Base-by-base conservation (phyloP, 2,888 invertebrate genomes). In the Bugula neritina region DNA sequence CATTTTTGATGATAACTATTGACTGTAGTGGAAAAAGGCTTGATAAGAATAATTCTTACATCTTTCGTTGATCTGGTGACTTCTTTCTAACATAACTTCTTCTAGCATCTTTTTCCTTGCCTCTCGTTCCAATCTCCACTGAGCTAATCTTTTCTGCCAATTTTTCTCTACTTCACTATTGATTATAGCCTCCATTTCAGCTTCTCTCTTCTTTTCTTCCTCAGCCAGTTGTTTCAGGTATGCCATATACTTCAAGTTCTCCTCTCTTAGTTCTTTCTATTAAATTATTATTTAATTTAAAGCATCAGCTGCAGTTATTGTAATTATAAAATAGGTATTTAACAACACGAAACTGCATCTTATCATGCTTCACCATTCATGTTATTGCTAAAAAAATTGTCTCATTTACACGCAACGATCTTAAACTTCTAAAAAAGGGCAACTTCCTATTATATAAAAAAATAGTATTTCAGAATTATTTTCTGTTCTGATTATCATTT, bases 141-240 rank as follows among this genome's bases (percentile, higher is more conserved):
- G 80, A 10, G 78, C 77, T 2, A 82, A 75, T 54, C 81, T 79
- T 75, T 81, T 83, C 77, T 84, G 81, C 83, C 83, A 83, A 75
- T 78, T 80, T 71, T 81, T 79, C 76, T 84, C 82, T 34, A 82
- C 79, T 74, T 84, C 83, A 54, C 75, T 76, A 54, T 82, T 78
- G 58, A 81, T 79, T 69, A 83, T 74, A 2, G 73, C 73, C 72
- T 84, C 83, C 23, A 83, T 77, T 72, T 83, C 81, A 21, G 73
- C 73, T 75, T 84, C 82, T 58, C 78, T 77, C n/a, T 69, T 71
- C 72, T 75, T 75, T 74, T 83, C 82, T 72, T 83, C 80, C 72
- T 79, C 80, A 71, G 79, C 77, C 72, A 83, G 71, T 72, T 80
- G 79, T 27, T 75, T 72, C 69, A 83, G 76, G 73, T 84, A 82